Conservation (phyloP, 2,888 invertebrate species). For the Acanthosepion pharaonis region DNA sequence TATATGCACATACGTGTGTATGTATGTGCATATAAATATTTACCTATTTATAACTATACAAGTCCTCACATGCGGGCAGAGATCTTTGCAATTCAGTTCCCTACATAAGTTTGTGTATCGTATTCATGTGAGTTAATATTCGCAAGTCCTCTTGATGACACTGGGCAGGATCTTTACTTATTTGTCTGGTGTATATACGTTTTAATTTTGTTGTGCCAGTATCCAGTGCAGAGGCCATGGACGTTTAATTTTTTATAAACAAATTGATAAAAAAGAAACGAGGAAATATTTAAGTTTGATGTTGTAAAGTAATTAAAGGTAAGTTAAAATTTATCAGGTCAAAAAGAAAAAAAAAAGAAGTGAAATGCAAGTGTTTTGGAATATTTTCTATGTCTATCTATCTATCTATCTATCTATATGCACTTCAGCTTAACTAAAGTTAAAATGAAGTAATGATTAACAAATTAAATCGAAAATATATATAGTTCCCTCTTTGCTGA, state of each 20-base stretch:
- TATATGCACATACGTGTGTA: background rate
- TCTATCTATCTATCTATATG: background rate
- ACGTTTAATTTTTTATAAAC: no score
- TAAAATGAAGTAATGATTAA: background rate
- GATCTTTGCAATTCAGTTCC: no score
- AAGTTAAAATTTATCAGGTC: no score
- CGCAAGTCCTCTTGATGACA: background rate
- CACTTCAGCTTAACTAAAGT: background rate
- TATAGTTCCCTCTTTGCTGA: no score
- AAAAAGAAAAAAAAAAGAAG: background rate
- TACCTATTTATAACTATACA: background rate
- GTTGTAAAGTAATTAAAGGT: background rate
- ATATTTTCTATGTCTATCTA: background rate
- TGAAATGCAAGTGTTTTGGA: background rate
- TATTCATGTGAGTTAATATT: background rate
- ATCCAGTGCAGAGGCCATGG: no score
- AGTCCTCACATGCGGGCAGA: background rate
- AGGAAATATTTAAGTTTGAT: background rate
- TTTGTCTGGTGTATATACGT: background rate
- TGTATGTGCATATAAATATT: background rate
- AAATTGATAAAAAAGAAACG: no score
- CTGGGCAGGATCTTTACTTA: background rate
- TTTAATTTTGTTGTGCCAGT: background rate
- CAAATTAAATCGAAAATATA: no score
- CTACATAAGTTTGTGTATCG: background rate